A percentile compares a stretch with the other conserved stretches of the same genome.
phyloP scores from a whole-genome alignment of 2,888 invertebrate genomes.

The Diplazon laetatorius region DNA sequence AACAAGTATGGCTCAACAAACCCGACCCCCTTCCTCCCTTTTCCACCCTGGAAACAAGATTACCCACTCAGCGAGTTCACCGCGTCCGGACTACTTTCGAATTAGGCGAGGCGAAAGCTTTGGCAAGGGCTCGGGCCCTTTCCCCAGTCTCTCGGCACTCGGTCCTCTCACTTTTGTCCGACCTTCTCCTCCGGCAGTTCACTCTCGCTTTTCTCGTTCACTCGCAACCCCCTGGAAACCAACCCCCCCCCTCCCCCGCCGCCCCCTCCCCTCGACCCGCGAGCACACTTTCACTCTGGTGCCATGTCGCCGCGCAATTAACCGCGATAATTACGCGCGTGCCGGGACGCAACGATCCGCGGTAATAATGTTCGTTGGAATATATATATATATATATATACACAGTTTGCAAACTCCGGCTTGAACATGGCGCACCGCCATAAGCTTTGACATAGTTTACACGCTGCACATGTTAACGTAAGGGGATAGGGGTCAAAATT shows the following conservation, averaged over 20 bases:
- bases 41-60: conserved; percentile 71
- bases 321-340: conserved; percentile 67
- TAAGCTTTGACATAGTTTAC: not conserved
- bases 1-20: conserved; percentile 18
- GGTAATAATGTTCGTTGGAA: conserved; percentile 60
- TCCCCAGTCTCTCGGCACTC: conserved; percentile 3
- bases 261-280: too few species aligned
- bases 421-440: conserved; percentile 24
- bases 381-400: too few species aligned
- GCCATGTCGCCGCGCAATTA: conserved; percentile 66
- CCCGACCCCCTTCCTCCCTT: conserved; percentile 53
- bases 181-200: conserved; percentile 19
- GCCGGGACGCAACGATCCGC: conserved; percentile 55
- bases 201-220: conserved; percentile 36
- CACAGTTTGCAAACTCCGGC: conserved; percentile 65
- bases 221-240: conserved; percentile 32
- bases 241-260: conserved; percentile 27
- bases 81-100: conserved; percentile 63
- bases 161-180: conserved; percentile 21
- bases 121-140: not conserved
- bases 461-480: conserved; percentile 10
- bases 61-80: conserved; percentile 67
- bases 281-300: conserved; percentile 50
- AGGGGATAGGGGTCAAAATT: too few species aligned
- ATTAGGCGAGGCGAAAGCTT: conserved; percentile 61